These are phyloP conservation scores for Rhynchomys soricoides DNA, from an alignment of 2,113 vertebrate genomes.

Conservation along the genomic window DNA sequence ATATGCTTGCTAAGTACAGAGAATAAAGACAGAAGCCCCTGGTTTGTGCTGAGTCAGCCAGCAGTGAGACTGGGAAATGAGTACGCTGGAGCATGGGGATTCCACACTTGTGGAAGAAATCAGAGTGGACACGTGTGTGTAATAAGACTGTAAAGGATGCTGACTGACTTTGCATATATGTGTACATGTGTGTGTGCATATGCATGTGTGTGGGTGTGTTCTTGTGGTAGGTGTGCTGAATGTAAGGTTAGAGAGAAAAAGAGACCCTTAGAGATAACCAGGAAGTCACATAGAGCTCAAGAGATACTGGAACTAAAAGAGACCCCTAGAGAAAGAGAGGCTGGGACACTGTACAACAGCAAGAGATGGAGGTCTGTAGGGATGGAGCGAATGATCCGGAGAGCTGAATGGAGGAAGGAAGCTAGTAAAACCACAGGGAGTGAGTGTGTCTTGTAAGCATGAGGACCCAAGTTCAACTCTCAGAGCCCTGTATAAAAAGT, in stretches of 20 bases:
- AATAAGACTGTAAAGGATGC: neutral
- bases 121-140: neutral
- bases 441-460: neutral
- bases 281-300: neutral
- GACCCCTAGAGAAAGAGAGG: neutral
- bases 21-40: neutral
- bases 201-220: neutral
- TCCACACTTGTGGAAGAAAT: neutral
- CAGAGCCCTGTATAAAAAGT: neutral
- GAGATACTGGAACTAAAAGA: neutral
- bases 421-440: neutral
- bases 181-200: neutral
- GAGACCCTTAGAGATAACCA: neutral
- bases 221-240: neutral
- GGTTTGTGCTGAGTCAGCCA: neutral
- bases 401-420: neutral
- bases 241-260: neutral
- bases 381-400: accelerated
- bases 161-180: neutral
- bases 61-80: neutral
- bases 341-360: accelerated
- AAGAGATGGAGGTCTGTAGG: neutral
- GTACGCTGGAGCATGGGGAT: neutral
- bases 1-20: neutral
- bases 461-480: neutral